These are phyloP conservation scores for Ophioderma brevispina DNA, from an alignment of 35 echinoderm and acorn worm species.

Conservation along the genomic window DNA sequence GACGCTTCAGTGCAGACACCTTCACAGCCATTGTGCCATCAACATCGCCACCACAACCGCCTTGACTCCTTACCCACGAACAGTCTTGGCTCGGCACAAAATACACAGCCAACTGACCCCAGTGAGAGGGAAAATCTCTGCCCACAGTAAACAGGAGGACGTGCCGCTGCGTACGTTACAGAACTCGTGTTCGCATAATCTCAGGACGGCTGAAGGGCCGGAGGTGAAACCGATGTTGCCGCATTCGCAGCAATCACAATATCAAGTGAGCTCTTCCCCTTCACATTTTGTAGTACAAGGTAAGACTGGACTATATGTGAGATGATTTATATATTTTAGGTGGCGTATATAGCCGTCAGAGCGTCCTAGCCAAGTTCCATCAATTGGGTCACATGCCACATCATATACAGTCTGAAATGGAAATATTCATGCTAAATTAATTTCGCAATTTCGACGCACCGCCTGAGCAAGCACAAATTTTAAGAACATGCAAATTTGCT, in stretches of 20 bases:
- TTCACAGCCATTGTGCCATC: not conserved
- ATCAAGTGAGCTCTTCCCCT: not conserved
- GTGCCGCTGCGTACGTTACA: not conserved
- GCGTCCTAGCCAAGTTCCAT: too few species aligned
- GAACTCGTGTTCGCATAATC: not conserved
- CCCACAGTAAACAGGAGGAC: not conserved
- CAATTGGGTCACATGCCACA: too few species aligned
- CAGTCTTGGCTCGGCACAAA: not conserved
- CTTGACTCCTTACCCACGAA: not conserved
- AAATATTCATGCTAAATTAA: too few species aligned
- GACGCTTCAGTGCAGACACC: not conserved
- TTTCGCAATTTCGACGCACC: too few species aligned
- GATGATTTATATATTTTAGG: too few species aligned
- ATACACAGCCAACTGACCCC: not conserved
- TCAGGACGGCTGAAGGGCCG: not conserved
- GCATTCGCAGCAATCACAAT: not conserved
- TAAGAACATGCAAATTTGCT: too few species aligned
- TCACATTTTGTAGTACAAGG: not conserved
- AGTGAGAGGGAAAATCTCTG: not conserved
- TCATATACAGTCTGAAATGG: too few species aligned
- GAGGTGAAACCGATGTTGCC: not conserved
- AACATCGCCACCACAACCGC: not conserved
- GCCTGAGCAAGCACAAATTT: too few species aligned
- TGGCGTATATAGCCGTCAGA: too few species aligned
- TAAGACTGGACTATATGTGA: too few species aligned